These are phyloP conservation scores for Cuniculus paca DNA, from an alignment of 2,797 vertebrate genomes.

Conservation along the genomic window DNA sequence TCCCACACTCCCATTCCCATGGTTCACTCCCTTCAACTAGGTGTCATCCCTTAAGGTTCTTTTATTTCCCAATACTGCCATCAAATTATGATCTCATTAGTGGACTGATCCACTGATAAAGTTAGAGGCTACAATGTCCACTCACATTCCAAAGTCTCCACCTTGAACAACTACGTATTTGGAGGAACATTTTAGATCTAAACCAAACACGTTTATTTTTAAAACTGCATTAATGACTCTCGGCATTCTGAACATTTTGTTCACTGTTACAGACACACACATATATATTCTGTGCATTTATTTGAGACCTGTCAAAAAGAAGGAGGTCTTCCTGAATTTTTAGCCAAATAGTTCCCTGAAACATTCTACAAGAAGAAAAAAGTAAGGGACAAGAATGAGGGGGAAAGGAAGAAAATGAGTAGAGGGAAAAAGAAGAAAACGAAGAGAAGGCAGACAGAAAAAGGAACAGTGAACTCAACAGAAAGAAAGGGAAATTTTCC, in stretches of 20 bases:
- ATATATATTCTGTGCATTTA: not conserved
- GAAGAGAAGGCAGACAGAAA: not conserved
- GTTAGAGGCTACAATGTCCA: not conserved
- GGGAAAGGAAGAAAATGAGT: not conserved
- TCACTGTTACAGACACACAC: too few species aligned
- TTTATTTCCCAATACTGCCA: not conserved
- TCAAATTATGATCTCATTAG: not conserved
- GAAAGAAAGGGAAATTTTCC: not conserved
- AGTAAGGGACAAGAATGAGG: not conserved
- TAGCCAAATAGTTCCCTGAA: not conserved
- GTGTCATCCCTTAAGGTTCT: too few species aligned
- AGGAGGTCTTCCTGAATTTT: not conserved
- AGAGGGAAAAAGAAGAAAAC: not conserved
- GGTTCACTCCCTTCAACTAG: not conserved
- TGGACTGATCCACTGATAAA: not conserved
- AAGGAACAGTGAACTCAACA: not conserved
- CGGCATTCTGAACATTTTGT: conserved; percentile 10
- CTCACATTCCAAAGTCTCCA: not conserved
- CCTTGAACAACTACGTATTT: not conserved
- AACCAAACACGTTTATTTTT: not conserved
- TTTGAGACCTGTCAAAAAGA: not conserved
- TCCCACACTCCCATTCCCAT: not conserved
- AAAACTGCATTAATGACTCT: not conserved
- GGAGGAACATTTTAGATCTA: not conserved
- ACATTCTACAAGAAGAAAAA: not conserved